Evolutionary conservation across 2,888 invertebrate genomes (phyloP).

Genomic region (Trichogramma evanescens): DNA sequence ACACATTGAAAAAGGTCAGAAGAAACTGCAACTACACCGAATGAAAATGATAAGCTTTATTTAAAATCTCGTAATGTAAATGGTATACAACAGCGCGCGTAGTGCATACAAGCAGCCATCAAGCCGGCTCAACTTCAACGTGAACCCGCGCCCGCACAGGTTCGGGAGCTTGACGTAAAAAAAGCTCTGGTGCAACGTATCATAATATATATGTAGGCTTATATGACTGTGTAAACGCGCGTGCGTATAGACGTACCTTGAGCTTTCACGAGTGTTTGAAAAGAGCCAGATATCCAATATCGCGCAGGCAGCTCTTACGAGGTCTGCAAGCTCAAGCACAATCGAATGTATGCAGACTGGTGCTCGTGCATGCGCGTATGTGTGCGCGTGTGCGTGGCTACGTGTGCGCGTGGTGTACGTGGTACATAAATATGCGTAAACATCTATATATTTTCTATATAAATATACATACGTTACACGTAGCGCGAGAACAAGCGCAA

Average conservation of each 20-base stretch:
- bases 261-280: background rate
- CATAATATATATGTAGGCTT: no score
- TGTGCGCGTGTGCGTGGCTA: background rate
- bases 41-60: constrained; percentile 33
- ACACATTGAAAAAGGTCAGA: background rate
- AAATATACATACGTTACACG: background rate
- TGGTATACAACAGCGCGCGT: background rate
- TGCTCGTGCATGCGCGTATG: no score
- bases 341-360: no score
- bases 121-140: background rate
- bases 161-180: no score
- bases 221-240: background rate
- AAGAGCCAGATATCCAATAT: no score
- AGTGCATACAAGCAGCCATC: background rate
- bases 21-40: constrained; percentile 13
- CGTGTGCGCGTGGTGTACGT: background rate
- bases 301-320: no score
- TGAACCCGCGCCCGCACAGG: no score
- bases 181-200: no score
- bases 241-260: background rate
- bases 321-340: no score
- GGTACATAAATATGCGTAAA: background rate
- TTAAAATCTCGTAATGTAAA: constrained; percentile 26
- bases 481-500: no score
- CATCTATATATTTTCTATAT: background rate